Base-by-base conservation (phyloP, 1,140 invertebrate species). In the Drosophila rufa region DNA sequence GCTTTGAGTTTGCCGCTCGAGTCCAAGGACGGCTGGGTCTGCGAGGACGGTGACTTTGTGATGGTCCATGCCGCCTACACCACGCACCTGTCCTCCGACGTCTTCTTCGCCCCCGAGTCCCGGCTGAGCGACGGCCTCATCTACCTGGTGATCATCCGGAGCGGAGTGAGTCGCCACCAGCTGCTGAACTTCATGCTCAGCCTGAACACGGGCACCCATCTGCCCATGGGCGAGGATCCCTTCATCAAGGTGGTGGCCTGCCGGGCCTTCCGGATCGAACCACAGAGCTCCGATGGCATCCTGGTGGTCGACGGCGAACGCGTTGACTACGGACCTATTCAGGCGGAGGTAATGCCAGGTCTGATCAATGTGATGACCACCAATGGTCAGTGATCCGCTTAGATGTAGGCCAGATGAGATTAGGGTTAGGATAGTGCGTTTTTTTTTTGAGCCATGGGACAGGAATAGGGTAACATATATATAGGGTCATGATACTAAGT, bases 231-330 rank as follows among this genome's bases (percentile, higher is more conserved):
- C 93, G 58, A 64, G 25, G 94, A 92, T 75, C 93, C 94, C 19
- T 93, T 94, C 62, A 93, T 95, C 19, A 93, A 96, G 82, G 95
- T 98, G 93, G 94, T 98, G 53, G 96, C 97, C 1, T 97, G 98
- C 0, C 95, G 94, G 65, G 98, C 97, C 1, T 98, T 99, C 92
- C 95, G 98, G 48, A 95, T 99, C 80, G 97, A 98, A 82, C 98
- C 98, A 0, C 87, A 93, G 2, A 94, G 94, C n/a, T 79, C 81
- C 45, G 84, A 83, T 25, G 97, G 97, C 2, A 95, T 97, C 73
- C 94, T 99, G 15, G 97, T 97, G 3, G 96, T 99, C 1, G 98
- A 99, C 93, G 98, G 98, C 7, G 98, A 99, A 91, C 94, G 95
- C 22, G 95, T 99, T 2, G 96, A 96, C 27, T 97, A 97, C 84